These are phyloP conservation scores for Campylorhamphus procurvoides DNA, from an alignment of 2,113 vertebrate species.

Conservation along the genomic window DNA sequence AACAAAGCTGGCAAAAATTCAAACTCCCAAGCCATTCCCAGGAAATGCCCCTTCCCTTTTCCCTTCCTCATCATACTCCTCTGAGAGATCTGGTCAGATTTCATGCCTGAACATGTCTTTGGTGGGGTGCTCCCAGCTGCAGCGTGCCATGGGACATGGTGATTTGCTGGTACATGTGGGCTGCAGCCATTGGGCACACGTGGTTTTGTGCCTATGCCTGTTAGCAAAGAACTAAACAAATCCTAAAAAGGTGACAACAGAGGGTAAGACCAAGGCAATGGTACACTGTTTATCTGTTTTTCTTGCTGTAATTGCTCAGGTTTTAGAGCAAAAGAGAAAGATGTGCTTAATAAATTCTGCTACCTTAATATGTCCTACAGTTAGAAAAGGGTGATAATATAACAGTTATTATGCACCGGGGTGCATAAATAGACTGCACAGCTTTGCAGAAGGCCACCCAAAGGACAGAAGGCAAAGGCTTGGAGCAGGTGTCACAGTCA, in stretches of 20 bases:
- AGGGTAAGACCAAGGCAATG: background rate
- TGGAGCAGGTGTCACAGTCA: background rate
- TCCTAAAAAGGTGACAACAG: background rate
- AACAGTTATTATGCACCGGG: background rate
- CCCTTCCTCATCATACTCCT: background rate
- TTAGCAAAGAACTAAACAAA: background rate
- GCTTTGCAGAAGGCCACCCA: background rate
- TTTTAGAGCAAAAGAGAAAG: background rate
- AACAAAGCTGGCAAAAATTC: background rate
- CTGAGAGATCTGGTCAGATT: background rate
- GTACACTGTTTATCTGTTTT: background rate
- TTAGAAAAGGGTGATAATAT: background rate
- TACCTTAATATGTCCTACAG: background rate
- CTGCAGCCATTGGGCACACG: background rate
- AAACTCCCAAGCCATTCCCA: background rate
- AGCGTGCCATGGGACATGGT: fast-evolving
- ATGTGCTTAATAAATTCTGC: background rate
- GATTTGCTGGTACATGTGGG: background rate
- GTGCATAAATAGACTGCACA: background rate
- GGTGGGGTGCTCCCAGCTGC: fast-evolving
- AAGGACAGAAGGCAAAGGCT: background rate
- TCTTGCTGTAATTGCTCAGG: background rate
- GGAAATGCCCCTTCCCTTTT: background rate
- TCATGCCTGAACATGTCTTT: background rate
- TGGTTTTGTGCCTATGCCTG: background rate